These are phyloP conservation scores for Zaprionus lineosus DNA, from an alignment of 2,888 invertebrate genomes.

Conservation along the genomic window DNA sequence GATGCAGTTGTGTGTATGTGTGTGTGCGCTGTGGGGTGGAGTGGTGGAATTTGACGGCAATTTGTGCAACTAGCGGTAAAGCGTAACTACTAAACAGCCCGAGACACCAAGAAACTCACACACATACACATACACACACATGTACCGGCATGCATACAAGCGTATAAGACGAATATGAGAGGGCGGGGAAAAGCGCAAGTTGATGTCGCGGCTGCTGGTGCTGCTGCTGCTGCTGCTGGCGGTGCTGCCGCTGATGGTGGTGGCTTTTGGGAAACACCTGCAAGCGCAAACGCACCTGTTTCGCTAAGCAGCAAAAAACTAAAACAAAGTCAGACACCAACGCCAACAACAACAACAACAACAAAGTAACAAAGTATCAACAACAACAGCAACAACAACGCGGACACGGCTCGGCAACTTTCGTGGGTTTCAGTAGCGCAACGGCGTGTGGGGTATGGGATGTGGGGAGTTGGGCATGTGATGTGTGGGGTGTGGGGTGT, in stretches of 20 bases:
- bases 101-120: constrained; percentile 40
- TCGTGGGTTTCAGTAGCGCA: constrained; percentile 43
- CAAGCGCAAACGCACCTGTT: constrained; percentile 81
- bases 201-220: constrained; percentile 14
- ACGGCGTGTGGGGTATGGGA: background rate
- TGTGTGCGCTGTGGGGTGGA: background rate
- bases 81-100: constrained; percentile 74
- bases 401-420: constrained; percentile 74
- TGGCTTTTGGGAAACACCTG: constrained; percentile 81
- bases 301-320: constrained; percentile 71
- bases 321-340: constrained; percentile 74
- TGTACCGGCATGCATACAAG: background rate
- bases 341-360: constrained; percentile 48
- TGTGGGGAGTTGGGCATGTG: background rate
- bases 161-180: background rate
- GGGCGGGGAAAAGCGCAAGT: constrained; percentile 18
- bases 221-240: constrained; percentile 17
- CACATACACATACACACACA: background rate
- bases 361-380: too few relatives aligned
- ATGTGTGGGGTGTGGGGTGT: background rate
- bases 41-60: constrained; percentile 42
- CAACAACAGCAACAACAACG: constrained; percentile 45
- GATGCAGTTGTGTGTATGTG: background rate
- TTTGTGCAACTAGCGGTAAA: constrained; percentile 78
- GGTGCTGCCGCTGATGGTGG: constrained; percentile 43